These are phyloP conservation scores for Calliphora vicina DNA, from an alignment of 1,140 invertebrate species.

Conservation along the genomic window DNA sequence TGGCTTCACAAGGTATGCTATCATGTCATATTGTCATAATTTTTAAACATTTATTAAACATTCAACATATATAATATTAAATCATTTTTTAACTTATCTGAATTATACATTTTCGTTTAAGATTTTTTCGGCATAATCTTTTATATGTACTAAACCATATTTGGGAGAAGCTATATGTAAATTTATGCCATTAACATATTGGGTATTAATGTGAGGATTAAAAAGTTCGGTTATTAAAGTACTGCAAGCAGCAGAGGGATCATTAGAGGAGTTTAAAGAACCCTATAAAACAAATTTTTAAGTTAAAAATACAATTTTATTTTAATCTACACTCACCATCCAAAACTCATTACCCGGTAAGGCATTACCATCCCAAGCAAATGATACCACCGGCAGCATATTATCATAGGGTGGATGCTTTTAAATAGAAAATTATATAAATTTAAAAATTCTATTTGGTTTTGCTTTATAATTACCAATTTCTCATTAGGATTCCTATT, in stretches of 20 bases:
- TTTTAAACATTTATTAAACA: no score
- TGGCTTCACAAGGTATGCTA: no score
- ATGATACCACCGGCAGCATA: conserved; percentile 67
- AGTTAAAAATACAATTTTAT: not conserved
- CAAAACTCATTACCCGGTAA: conserved; percentile 72
- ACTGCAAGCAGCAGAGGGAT: conserved; percentile 69
- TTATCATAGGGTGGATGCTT: conserved; percentile 16
- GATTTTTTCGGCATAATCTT: conserved; percentile 54
- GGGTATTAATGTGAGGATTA: conserved; percentile 65
- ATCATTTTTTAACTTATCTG: no score
- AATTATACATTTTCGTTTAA: no score
- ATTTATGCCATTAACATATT: conserved; percentile 57
- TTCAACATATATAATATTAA: no score
- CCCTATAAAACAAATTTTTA: conserved; percentile 29
- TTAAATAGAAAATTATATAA: not conserved
- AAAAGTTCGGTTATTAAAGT: conserved; percentile 67
- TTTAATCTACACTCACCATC: conserved; percentile 45
- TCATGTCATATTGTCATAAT: no score
- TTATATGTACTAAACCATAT: conserved; percentile 63
- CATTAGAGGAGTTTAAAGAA: conserved; percentile 60
- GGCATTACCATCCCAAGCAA: conserved; percentile 74
- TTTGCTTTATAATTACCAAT: conserved; percentile 30
- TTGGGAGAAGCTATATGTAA: conserved; percentile 62
- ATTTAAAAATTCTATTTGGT: no score
- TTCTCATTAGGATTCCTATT: conserved; percentile 45